Conservation (phyloP, 1,140 invertebrate species). For the Formica exsecta region DNA sequence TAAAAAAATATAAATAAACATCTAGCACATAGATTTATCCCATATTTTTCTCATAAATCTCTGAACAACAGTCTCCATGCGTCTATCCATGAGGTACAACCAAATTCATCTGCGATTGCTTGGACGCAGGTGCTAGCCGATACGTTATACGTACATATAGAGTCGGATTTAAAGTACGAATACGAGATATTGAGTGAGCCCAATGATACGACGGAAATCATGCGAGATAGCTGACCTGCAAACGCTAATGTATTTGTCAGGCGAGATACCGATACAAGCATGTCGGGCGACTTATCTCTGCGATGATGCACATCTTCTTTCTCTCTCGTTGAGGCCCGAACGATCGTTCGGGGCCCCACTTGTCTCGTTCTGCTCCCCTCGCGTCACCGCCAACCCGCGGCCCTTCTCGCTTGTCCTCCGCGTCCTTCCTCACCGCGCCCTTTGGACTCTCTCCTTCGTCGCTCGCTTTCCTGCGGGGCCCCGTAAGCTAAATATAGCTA, state of each 20-base stretch:
- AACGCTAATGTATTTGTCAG: constrained; percentile 69
- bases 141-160: not conserved
- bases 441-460: constrained; percentile 68
- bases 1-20: not conserved
- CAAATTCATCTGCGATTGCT: constrained; percentile 3
- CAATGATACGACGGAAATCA: not conserved
- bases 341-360: constrained; percentile 38
- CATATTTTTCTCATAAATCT: not conserved
- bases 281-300: constrained; percentile 45
- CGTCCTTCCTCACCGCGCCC: constrained; percentile 49
- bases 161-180: constrained; percentile 34
- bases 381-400: constrained; percentile 2
- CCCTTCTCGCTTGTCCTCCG: constrained; percentile 51
- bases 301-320: constrained; percentile 39
- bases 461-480: constrained; percentile 73
- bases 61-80: constrained; percentile 58
- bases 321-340: not conserved
- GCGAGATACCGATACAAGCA: constrained; percentile 44
- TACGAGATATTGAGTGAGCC: not conserved
- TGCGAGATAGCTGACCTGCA: constrained; percentile 63
- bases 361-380: constrained; percentile 14
- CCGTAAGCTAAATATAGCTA: constrained; percentile 82
- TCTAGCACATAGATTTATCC: not conserved
- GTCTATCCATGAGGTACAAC: constrained; percentile 47
- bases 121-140: constrained; percentile 56